Conservation (phyloP, 2,113 vertebrate genomes). For the Channa argus region DNA sequence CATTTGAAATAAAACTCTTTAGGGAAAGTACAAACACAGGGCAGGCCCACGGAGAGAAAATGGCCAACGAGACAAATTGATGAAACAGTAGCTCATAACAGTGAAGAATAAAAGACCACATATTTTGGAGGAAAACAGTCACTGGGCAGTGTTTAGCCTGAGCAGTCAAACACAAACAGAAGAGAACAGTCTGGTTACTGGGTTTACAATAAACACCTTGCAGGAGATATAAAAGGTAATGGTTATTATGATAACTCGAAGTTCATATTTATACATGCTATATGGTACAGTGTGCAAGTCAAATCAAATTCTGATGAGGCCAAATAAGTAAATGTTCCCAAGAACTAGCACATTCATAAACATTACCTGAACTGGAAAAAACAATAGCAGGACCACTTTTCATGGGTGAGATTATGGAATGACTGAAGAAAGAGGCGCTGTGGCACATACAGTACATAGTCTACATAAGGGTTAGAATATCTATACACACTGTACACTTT, state of each 20-base stretch:
- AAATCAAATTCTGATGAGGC: slow-evolving; percentile 32
- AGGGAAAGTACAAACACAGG: slow-evolving; percentile 42
- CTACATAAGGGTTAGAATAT: slow-evolving; percentile 72
- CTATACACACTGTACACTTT: slow-evolving; percentile 73
- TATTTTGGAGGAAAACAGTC: slow-evolving; percentile 73
- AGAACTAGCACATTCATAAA: slow-evolving; percentile 69
- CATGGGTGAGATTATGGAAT: slow-evolving; percentile 74
- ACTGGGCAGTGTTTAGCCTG: slow-evolving; percentile 78
- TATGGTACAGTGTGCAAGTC: slow-evolving; percentile 56
- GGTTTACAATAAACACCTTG: slow-evolving; percentile 60
- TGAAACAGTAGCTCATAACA: slow-evolving; percentile 57
- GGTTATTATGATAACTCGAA: slow-evolving; percentile 58
- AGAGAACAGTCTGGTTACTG: slow-evolving; percentile 73
- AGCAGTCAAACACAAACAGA: slow-evolving; percentile 76
- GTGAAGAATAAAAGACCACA: slow-evolving; percentile 63
- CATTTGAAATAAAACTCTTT: slow-evolving; percentile 37
- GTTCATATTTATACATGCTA: slow-evolving; percentile 50
- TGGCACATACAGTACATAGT: slow-evolving; percentile 76
- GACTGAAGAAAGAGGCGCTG: slow-evolving; percentile 75
- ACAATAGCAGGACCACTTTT: slow-evolving; percentile 50
- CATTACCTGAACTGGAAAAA: slow-evolving; percentile 48
- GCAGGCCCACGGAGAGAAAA: slow-evolving; percentile 33
- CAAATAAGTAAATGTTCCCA: slow-evolving; percentile 32
- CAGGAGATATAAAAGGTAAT: slow-evolving; percentile 55
- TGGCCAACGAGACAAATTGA: slow-evolving; percentile 43